phyloP scores from a whole-genome alignment of 2,113 vertebrate genomes.

The Nothocercus nigrocapillus region DNA sequence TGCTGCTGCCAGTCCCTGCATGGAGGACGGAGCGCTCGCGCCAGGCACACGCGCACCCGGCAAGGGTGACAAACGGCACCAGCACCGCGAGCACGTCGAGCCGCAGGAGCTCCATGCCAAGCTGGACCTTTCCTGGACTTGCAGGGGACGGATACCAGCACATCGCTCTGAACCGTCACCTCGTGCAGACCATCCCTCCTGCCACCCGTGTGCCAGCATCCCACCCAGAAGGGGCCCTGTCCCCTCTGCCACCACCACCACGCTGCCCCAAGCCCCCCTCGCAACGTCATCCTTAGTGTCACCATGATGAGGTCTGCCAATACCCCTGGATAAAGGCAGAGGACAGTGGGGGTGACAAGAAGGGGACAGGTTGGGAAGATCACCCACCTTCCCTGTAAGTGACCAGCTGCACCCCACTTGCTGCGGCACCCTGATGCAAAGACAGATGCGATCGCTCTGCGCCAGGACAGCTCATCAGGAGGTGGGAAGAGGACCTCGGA shows the following conservation, averaged over 20 bases:
- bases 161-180: background rate
- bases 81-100: too few species aligned
- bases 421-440: rapidly evolving
- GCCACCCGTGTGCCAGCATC: background rate
- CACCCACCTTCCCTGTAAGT: background rate
- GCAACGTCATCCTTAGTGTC: background rate
- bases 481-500: background rate
- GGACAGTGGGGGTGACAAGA: rapidly evolving
- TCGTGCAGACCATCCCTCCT: background rate
- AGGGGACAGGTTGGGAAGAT: rapidly evolving
- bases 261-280: background rate
- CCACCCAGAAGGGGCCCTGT: rapidly evolving
- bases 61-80: too few species aligned
- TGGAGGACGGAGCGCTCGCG: too few species aligned
- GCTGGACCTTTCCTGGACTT: too few species aligned
- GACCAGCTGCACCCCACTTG: background rate
- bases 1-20: too few species aligned
- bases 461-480: background rate
- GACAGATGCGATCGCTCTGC: background rate
- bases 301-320: background rate
- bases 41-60: too few species aligned
- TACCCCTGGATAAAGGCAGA: background rate
- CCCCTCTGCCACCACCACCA: background rate
- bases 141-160: background rate
- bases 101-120: too few species aligned